phyloP scores from a whole-genome alignment of 2,888 invertebrate genomes.

The Loripinus fragilis region DNA sequence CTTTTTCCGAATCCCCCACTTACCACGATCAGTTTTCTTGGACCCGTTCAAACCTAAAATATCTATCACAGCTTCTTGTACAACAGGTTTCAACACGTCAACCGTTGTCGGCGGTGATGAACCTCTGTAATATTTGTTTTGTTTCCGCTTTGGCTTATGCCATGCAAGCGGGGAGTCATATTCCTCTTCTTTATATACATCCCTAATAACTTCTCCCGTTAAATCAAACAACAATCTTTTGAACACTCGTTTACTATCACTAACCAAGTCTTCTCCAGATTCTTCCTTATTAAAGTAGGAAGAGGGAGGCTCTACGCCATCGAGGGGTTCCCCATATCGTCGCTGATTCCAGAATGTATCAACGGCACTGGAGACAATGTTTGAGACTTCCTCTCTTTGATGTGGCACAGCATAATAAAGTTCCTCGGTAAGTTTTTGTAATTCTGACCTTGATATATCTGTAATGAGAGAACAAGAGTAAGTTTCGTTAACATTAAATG shows the following conservation, averaged over 20 bases:
- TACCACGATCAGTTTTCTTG: slow-evolving; percentile 67
- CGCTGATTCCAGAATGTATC: slow-evolving; percentile 78
- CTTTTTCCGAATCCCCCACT: slow-evolving; percentile 80
- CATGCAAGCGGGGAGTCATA: slow-evolving; percentile 84
- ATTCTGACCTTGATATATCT: slow-evolving; percentile 56
- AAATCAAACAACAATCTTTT: slow-evolving; percentile 82
- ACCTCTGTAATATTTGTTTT: slow-evolving; percentile 74
- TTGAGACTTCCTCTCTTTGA: slow-evolving; percentile 73
- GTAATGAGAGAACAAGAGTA: no score
- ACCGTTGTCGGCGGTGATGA: slow-evolving; percentile 74
- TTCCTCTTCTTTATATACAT: slow-evolving; percentile 79
- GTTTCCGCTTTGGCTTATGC: slow-evolving; percentile 84
- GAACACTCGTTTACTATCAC: slow-evolving; percentile 76
- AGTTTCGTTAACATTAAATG: no score
- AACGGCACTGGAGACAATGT: slow-evolving; percentile 73
- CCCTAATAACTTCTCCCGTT: slow-evolving; percentile 80
- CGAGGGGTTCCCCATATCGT: slow-evolving; percentile 76
- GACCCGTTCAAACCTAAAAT: slow-evolving; percentile 76
- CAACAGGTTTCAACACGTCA: slow-evolving; percentile 75
- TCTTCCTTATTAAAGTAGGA: slow-evolving; percentile 67
- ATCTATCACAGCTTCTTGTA: slow-evolving; percentile 73
- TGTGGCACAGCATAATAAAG: slow-evolving; percentile 79
- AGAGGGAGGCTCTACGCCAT: slow-evolving; percentile 68
- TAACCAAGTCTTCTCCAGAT: slow-evolving; percentile 63
- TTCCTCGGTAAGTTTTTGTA: slow-evolving; percentile 68